Evolutionary conservation across 92 coral and sea anemone genomes (phyloP).

Genomic region (Chrysogorgia sp.): DNA sequence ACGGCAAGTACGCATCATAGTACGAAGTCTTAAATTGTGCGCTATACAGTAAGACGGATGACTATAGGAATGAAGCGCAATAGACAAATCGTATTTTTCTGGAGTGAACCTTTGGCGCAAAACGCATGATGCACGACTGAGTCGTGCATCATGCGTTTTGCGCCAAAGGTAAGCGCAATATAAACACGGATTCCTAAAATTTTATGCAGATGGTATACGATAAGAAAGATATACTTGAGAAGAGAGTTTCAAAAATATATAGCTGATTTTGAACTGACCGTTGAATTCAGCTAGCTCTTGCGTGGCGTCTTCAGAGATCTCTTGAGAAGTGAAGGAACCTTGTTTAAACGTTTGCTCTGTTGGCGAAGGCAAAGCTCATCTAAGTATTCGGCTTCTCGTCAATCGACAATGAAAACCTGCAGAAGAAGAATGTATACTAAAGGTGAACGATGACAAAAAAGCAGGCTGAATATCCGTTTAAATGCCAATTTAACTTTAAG

Average conservation of each 20-base stretch:
- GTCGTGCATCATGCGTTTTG: no score
- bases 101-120: no score
- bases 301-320: neutral
- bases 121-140: no score
- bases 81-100: no score
- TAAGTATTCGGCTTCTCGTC: neutral
- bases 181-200: neutral
- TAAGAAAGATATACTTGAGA: neutral
- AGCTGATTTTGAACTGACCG: neutral
- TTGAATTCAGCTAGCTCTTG: neutral
- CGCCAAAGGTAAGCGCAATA: no score
- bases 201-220: neutral
- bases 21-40: no score
- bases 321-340: neutral
- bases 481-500: neutral
- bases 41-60: no score
- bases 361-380: neutral
- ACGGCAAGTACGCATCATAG: no score
- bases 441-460: neutral
- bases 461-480: neutral
- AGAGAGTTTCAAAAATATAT: neutral
- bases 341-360: neutral
- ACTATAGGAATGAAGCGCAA: no score
- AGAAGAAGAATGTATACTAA: neutral
- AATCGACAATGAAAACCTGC: conserved; percentile 7